Conservation (phyloP, 2,113 vertebrate species). For the Corapipo altera region DNA sequence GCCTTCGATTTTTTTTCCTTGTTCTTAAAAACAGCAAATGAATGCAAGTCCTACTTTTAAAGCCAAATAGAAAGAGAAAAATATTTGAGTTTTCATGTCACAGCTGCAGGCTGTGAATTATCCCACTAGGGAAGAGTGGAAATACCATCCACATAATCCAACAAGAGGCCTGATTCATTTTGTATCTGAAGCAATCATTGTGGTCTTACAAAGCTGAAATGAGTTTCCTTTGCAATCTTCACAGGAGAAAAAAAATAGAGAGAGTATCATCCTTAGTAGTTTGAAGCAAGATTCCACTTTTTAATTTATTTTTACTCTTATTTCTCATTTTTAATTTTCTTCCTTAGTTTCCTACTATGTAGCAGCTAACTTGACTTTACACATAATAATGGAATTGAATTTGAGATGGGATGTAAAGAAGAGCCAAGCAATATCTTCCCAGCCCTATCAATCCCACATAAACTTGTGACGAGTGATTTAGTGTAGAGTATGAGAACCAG, state of each 20-base stretch:
- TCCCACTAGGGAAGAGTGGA: conserved; percentile 66
- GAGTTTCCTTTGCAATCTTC: conserved; percentile 65
- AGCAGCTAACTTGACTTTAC: not conserved
- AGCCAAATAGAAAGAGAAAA: conserved; percentile 49
- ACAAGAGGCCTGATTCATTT: conserved; percentile 71
- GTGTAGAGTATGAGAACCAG: not conserved
- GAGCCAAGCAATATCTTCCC: not conserved
- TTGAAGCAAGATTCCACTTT: conserved; percentile 34
- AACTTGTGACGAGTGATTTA: conserved; percentile 12
- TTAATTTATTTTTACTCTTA: not conserved
- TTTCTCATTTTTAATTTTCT: conserved; percentile 6
- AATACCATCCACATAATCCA: conserved; percentile 70
- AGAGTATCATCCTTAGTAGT: conserved; percentile 11
- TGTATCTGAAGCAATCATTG: conserved; percentile 63
- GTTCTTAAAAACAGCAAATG: not conserved
- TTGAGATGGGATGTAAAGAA: conserved; percentile 1
- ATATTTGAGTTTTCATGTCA: conserved; percentile 63
- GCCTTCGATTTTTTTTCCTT: not conserved
- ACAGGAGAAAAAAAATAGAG: conserved; percentile 10
- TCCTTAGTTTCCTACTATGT: conserved; percentile 5
- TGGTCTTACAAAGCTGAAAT: conserved; percentile 65
- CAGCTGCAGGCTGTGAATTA: conserved; percentile 66
- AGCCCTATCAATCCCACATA: not conserved
- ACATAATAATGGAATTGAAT: not conserved
- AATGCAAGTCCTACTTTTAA: conserved; percentile 36